Evolutionary conservation across 2,113 vertebrate genomes (phyloP), one percentile per base, ranked within the genome.

Genomic region (Ciconia maguari): DNA sequence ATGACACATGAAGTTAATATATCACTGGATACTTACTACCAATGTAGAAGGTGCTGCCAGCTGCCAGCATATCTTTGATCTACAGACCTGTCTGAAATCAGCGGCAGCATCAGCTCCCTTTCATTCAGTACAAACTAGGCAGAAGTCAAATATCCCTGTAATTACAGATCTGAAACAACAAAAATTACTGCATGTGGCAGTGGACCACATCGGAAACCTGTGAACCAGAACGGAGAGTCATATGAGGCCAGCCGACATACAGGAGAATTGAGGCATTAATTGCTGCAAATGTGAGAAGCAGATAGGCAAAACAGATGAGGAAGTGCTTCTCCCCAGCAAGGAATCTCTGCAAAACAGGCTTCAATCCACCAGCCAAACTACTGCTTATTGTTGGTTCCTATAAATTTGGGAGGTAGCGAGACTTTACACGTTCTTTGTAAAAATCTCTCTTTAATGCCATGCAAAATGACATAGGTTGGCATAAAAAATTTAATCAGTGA

Each of bases 1-100:
- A 2, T 0, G 65, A 18, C 70, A 61, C 83, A 0, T 2, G 24
- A 12, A 51, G 21, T 4, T 46, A 49, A 0, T 8, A 0, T 11
- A 20, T 52, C 75, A 1, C 30, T 4, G 57, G 5, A 12, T 14
- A 30, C 36, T n/a, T 15, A 30, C 42, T 61, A 14, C 62, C 10
- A 4, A 17, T 0, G 60, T 1, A 46, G 82, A 60, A 83, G 36
- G 36, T 11, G 49, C 80, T 9, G 83, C 64, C 30, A 46, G 57
- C 70, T 76, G 83, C 68, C 71, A 46, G 83, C 7, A 0, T 10
- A 1, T 22, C 74, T 76, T n/a, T 44, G 24, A 78, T 62, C 75
- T 60, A 15, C 41, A 70, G 85, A 88, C 21, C 64, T 11, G 66
- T 1, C 82, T 62, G 85, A 21, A 52, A 46, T 0, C 4, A 55